Conservation (phyloP, 2,888 invertebrate genomes). For the Napeogenes inachia region DNA sequence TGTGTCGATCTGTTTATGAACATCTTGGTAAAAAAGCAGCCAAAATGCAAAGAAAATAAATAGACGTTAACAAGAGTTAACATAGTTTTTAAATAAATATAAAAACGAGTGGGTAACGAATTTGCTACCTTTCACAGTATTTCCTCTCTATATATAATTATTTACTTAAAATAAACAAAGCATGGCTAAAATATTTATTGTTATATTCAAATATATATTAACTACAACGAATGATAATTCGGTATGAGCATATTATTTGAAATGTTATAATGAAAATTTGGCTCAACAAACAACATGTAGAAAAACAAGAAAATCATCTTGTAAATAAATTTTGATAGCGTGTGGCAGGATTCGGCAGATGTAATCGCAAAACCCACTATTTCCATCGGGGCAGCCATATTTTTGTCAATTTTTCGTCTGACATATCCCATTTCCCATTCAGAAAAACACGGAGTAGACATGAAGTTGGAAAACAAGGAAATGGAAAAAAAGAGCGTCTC, state of each 20-base stretch:
- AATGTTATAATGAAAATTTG: conserved; percentile 32
- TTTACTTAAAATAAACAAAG: neutral
- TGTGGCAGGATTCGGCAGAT: conserved; percentile 58
- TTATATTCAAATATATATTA: conserved; percentile 1
- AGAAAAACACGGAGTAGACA: conserved; percentile 74
- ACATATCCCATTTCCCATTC: conserved; percentile 76
- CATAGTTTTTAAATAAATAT: too few species aligned
- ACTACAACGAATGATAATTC: neutral
- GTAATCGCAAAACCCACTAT: conserved; percentile 71
- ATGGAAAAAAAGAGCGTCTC: conserved; percentile 71
- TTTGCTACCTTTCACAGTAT: neutral
- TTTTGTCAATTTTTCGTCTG: conserved; percentile 77
- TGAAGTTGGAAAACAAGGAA: conserved; percentile 75
- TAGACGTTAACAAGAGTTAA: too few species aligned
- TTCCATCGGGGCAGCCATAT: conserved; percentile 69
- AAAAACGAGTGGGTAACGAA: too few species aligned
- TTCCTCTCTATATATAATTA: neutral
- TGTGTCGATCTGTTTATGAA: too few species aligned
- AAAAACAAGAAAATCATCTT: conserved; percentile 60
- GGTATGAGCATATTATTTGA: conserved; percentile 1
- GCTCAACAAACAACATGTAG: conserved; percentile 34
- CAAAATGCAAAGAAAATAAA: too few species aligned
- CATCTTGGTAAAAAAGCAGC: too few species aligned
- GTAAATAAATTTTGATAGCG: conserved; percentile 56
- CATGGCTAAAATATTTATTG: neutral